Evolutionary conservation across 2,888 invertebrate species (phyloP).

Genomic region (Tipula unca): DNA sequence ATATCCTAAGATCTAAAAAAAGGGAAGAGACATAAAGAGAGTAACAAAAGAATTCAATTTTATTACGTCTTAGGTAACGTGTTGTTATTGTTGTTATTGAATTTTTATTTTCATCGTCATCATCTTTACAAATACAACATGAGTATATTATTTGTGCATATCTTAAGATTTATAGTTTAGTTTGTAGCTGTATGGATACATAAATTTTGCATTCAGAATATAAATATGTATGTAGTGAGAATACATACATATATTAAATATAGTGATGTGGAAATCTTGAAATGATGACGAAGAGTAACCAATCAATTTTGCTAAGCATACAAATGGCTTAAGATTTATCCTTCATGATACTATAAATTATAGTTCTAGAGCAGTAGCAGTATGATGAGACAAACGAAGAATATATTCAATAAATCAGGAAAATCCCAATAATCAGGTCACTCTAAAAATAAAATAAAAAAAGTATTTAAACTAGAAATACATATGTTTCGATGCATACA

Average conservation of each 20-base stretch:
- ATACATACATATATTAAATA: neutral
- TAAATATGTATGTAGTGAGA: neutral
- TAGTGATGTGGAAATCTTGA: neutral
- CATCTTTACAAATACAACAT: neutral
- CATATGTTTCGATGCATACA: neutral
- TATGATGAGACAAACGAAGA: neutral
- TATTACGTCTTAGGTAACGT: neutral
- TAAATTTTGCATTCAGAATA: neutral
- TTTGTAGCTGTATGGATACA: neutral
- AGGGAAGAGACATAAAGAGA: neutral
- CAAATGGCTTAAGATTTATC: neutral
- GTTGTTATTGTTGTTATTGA: neutral
- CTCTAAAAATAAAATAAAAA: neutral
- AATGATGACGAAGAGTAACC: neutral
- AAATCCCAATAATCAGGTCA: neutral
- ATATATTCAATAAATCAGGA: neutral
- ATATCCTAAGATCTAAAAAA: neutral
- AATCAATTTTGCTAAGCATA: neutral
- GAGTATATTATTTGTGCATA: neutral
- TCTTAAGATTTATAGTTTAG: neutral
- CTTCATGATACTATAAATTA: neutral
- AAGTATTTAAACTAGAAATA: neutral
- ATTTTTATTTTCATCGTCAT: neutral
- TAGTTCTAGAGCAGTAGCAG: neutral
- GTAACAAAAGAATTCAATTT: neutral